phyloP scores from a whole-genome alignment of 1,140 invertebrate species.

The Conopomorpha cramerella region DNA sequence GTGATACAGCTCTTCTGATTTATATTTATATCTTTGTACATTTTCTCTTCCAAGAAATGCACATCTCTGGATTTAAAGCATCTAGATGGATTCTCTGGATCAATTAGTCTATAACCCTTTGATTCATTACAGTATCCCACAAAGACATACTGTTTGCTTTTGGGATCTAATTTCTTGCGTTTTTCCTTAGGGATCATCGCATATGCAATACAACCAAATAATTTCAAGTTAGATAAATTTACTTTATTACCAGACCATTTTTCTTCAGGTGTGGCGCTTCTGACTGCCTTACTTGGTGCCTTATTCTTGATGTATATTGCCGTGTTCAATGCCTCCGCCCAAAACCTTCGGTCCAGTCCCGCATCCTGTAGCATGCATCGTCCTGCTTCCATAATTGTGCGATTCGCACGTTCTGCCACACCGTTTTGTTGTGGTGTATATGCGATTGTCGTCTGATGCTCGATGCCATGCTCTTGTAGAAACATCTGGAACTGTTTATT shows the following conservation, averaged over 20 bases:
- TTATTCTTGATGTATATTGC: slow-evolving; percentile 5
- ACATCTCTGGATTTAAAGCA: slow-evolving; percentile 21
- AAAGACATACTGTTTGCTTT: slow-evolving; percentile 26
- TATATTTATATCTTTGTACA: slow-evolving; percentile 1
- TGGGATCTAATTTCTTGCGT: slow-evolving; percentile 25
- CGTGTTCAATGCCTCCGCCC: slow-evolving; percentile 18
- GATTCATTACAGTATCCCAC: slow-evolving; percentile 39
- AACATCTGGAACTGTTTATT: slow-evolving; percentile 1
- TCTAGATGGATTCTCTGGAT: slow-evolving; percentile 16
- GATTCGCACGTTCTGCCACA: slow-evolving; percentile 18
- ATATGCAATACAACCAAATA: slow-evolving; percentile 46
- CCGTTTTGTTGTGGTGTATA: slow-evolving; percentile 39
- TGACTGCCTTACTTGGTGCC: slow-evolving; percentile 9
- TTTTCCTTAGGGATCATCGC: slow-evolving; percentile 29
- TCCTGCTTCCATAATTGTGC: slow-evolving; percentile 15
- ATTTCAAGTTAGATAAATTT: slow-evolving; percentile 24
- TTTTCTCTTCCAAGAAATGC: slow-evolving; percentile 17
- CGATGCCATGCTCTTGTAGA: slow-evolving; percentile 10
- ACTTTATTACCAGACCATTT: slow-evolving; percentile 30
- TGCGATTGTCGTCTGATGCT: slow-evolving; percentile 11
- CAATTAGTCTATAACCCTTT: slow-evolving; percentile 38
- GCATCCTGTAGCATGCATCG: slow-evolving; percentile 4
- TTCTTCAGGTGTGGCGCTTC: slow-evolving; percentile 26
- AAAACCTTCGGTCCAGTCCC: slow-evolving; percentile 1
- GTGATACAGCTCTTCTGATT: not conserved